A percentile compares a stretch with the other conserved stretches of the same genome.
Evolutionary conservation across 2,113 vertebrate species (phyloP).

Genomic region (Xiphophorus couchianus): DNA sequence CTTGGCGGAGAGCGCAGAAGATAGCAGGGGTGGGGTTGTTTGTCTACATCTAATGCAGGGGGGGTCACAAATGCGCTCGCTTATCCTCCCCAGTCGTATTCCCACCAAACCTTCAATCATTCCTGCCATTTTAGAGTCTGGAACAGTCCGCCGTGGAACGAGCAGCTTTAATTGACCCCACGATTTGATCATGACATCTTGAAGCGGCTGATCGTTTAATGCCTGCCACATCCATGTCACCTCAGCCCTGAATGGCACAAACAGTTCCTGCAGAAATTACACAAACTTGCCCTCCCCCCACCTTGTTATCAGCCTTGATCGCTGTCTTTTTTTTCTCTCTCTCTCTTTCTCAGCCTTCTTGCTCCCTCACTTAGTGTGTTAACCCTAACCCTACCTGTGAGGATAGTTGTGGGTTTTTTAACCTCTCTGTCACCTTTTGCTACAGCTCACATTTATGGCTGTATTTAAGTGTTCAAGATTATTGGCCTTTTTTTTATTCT

Average conservation of each 20-base stretch:
- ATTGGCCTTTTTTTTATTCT: not conserved
- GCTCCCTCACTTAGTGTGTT: not conserved
- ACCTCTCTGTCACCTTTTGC: not conserved
- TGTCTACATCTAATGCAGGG: conserved; percentile 32
- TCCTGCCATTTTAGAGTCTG: conserved; percentile 15
- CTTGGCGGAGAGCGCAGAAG: not conserved
- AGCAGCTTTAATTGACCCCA: conserved; percentile 33
- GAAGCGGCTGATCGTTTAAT: conserved; percentile 54
- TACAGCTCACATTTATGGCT: not conserved
- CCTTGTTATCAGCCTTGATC: conserved; percentile 1
- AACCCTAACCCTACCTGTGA: not conserved
- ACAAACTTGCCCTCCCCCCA: conserved; percentile 41
- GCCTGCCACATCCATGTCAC: conserved; percentile 47
- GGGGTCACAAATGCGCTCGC: conserved; percentile 21
- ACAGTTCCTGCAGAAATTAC: conserved; percentile 70
- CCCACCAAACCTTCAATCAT: conserved; percentile 24
- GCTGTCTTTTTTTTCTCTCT: conserved; percentile 2
- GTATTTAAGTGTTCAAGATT: not conserved
- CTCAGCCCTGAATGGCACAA: conserved; percentile 62
- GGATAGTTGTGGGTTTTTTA: not conserved
- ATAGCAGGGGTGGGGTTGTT: conserved; percentile 47
- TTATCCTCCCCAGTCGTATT: conserved; percentile 4
- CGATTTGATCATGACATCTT: conserved; percentile 36
- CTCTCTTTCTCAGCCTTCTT: not conserved
- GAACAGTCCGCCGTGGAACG: not conserved